Conservation (phyloP, 2,888 invertebrate species). For the Eupeodes luniger region DNA sequence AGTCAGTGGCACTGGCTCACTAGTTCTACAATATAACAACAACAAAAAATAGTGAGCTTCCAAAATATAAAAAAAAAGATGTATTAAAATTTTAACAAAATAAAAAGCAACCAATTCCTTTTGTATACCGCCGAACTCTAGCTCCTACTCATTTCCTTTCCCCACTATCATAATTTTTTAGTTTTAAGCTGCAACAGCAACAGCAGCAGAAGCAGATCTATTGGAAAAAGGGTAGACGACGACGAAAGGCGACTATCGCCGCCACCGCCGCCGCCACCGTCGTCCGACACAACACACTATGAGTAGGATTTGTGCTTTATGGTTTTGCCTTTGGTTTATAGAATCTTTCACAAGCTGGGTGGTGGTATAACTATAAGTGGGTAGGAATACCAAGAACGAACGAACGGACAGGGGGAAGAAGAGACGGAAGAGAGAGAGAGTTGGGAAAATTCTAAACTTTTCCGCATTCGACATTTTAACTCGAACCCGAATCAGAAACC, state of each 20-base stretch:
- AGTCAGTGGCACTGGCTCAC: conserved; percentile 2
- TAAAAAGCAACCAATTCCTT: conserved; percentile 12
- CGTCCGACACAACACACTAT: not conserved
- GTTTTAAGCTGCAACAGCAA: conserved; percentile 21
- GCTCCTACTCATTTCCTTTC: conserved; percentile 41
- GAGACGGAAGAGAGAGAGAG: not conserved
- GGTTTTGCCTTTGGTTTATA: conserved; percentile 14
- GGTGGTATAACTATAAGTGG: conserved; percentile 2
- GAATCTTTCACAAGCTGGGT: conserved; percentile 32
- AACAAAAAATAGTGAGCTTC: not conserved
- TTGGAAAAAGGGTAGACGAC: conserved; percentile 53
- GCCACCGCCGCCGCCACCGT: too few species aligned
- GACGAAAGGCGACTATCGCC: not conserved
- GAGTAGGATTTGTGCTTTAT: conserved; percentile 50
- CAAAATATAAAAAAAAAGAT: conserved; percentile 28
- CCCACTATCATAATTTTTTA: conserved; percentile 32
- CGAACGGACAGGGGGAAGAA: not conserved
- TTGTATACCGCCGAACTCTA: conserved; percentile 35
- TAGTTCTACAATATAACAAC: not conserved
- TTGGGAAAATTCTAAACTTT: conserved; percentile 72
- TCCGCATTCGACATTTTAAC: conserved; percentile 65
- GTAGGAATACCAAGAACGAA: not conserved
- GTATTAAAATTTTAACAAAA: conserved; percentile 14
- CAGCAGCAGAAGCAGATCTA: conserved; percentile 12
- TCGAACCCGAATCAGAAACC: not conserved